Evolutionary conservation across 2,888 invertebrate genomes (phyloP).

Genomic region (Isotomurus palustris): DNA sequence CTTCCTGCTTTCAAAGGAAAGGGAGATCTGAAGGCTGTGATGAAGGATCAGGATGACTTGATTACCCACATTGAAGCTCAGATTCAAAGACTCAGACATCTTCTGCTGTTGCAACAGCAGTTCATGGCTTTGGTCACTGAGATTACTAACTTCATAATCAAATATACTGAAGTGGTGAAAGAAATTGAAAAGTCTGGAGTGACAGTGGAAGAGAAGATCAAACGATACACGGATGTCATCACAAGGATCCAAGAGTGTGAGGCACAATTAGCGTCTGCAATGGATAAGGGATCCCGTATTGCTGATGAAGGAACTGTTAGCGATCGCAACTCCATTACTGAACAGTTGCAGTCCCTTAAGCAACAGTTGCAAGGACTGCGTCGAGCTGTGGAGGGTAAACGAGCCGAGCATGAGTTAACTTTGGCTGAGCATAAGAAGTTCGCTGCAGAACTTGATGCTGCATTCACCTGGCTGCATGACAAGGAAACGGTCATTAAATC

Average conservation of each 20-base stretch:
- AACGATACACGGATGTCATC: constrained; percentile 79
- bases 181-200: constrained; percentile 80
- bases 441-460: constrained; percentile 73
- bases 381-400: constrained; percentile 75
- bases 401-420: constrained; percentile 80
- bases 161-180: constrained; percentile 76
- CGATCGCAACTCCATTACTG: constrained; percentile 80
- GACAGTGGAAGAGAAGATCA: constrained; percentile 78
- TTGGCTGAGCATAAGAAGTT: constrained; percentile 83
- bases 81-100: constrained; percentile 71
- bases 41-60: constrained; percentile 78
- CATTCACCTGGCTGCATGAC: constrained; percentile 75
- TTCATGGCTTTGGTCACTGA: constrained; percentile 81
- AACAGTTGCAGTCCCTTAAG: constrained; percentile 78
- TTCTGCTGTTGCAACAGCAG: constrained; percentile 77
- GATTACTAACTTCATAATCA: constrained; percentile 79
- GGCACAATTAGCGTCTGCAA: constrained; percentile 76
- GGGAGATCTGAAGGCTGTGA: constrained; percentile 71
- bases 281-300: constrained; percentile 88
- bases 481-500: constrained; percentile 78
- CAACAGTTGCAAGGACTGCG: constrained; percentile 74
- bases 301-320: constrained; percentile 82
- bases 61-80: constrained; percentile 81
- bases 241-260: constrained; percentile 85
- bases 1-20: constrained; percentile 56